Evolutionary conservation across 2,113 vertebrate species (phyloP).

Genomic region (Ellobius talpinus): DNA sequence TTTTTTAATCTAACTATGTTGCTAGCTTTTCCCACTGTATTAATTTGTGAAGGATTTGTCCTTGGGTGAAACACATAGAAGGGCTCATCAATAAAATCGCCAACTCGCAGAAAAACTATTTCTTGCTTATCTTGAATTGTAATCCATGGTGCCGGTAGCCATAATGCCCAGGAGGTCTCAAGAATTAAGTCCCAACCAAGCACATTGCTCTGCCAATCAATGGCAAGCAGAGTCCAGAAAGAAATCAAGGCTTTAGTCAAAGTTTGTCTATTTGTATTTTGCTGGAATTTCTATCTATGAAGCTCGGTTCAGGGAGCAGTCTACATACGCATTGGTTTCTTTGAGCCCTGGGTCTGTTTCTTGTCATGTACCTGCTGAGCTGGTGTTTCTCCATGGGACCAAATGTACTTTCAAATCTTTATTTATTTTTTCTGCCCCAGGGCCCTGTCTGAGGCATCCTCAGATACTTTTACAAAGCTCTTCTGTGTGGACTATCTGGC

Average conservation of each 20-base stretch:
- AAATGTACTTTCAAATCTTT: slow-evolving; percentile 38
- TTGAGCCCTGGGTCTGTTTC: slow-evolving; percentile 52
- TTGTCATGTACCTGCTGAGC: slow-evolving; percentile 53
- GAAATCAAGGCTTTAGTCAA: slow-evolving; percentile 10
- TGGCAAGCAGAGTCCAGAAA: background rate
- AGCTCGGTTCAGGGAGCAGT: slow-evolving; percentile 38
- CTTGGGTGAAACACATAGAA: background rate
- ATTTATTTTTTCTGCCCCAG: slow-evolving; percentile 75
- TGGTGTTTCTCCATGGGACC: slow-evolving; percentile 43
- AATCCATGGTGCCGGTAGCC: background rate
- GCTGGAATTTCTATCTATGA: slow-evolving; percentile 55
- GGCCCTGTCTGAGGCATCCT: slow-evolving; percentile 42
- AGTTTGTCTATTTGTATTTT: slow-evolving; percentile 47
- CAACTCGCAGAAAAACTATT: background rate
- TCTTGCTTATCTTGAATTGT: background rate
- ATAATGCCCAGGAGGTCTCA: background rate
- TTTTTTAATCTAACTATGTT: background rate
- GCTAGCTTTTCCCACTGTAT: background rate
- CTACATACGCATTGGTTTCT: background rate
- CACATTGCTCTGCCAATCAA: background rate
- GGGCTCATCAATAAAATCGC: background rate
- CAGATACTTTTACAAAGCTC: slow-evolving; percentile 51
- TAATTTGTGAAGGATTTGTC: slow-evolving; percentile 12
- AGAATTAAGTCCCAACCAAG: background rate
- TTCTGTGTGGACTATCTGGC: slow-evolving; percentile 12